These are phyloP conservation scores for Drosophila neocordata DNA, from an alignment of 1,140 invertebrate species.

Conservation along the genomic window DNA sequence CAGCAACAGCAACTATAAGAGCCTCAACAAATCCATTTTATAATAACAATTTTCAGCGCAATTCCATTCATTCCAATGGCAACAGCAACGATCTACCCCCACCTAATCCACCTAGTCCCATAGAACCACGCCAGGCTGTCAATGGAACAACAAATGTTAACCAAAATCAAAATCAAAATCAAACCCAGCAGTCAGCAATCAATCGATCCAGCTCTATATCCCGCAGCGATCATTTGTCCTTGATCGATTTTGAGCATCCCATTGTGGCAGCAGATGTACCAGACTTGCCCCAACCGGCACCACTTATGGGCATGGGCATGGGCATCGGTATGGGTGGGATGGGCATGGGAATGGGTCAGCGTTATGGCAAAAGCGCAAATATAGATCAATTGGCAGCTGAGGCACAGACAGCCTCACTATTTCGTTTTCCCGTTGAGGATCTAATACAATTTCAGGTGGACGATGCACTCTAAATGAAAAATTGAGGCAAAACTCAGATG, in stretches of 20 bases:
- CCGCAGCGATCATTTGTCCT: slow-evolving; percentile 66
- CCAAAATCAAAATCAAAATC: slow-evolving; percentile 28
- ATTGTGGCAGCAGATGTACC: slow-evolving; percentile 69
- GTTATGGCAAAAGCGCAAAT: slow-evolving; percentile 54
- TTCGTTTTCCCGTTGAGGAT: slow-evolving; percentile 79
- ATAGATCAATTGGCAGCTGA: slow-evolving; percentile 75
- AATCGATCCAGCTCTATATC: slow-evolving; percentile 68
- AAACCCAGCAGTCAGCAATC: slow-evolving; percentile 22
- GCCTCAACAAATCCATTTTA: slow-evolving; percentile 75
- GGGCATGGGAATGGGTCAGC: slow-evolving; percentile 34
- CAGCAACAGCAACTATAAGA: slow-evolving; percentile 23
- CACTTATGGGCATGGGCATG: slow-evolving; percentile 38
- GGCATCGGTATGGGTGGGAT: slow-evolving; percentile 22
- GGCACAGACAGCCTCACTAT: slow-evolving; percentile 74
- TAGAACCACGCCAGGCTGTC: slow-evolving; percentile 60
- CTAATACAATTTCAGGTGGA: slow-evolving; percentile 80
- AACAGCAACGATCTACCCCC: slow-evolving; percentile 39
- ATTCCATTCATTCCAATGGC: slow-evolving; percentile 26
- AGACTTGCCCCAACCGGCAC: slow-evolving; percentile 42
- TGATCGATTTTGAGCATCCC: slow-evolving; percentile 78
- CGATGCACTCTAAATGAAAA: slow-evolving; percentile 60
- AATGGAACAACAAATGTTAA: slow-evolving; percentile 3
- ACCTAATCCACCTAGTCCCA: slow-evolving; percentile 62
- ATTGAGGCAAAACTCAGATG: background rate
- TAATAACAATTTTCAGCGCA: slow-evolving; percentile 53